Conservation (phyloP, 2,888 invertebrate genomes). For the Melieria crassipennis region DNA sequence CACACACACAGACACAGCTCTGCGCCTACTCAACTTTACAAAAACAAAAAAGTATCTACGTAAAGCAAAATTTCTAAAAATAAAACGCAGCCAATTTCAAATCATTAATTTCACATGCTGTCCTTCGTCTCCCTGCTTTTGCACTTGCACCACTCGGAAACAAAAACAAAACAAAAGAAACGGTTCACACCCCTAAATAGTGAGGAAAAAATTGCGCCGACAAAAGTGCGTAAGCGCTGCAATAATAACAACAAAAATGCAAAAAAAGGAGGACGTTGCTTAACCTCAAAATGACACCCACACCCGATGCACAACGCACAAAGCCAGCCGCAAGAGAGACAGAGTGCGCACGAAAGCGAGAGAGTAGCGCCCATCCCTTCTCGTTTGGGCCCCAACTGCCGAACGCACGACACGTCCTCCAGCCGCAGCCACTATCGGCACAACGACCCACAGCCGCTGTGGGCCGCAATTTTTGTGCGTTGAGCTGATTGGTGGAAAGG, state of each 20-base stretch:
- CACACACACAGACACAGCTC: too few relatives aligned
- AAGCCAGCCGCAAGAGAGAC: conserved; percentile 23
- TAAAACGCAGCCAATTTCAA: conserved; percentile 9
- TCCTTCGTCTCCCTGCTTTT: neutral
- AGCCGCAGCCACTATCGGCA: neutral
- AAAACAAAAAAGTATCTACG: too few relatives aligned
- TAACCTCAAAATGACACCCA: conserved; percentile 29
- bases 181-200: neutral
- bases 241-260: conserved; percentile 6
- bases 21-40: too few relatives aligned
- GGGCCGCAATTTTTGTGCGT: conserved; percentile 51
- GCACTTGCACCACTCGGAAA: neutral
- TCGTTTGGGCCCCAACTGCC: conserved; percentile 3
- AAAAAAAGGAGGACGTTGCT: conserved; percentile 16
- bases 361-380: neutral
- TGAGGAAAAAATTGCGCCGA: neutral
- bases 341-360: neutral
- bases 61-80: too few relatives aligned
- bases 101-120: conserved; percentile 25
- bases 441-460: conserved; percentile 18
- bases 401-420: conserved; percentile 43
- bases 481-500: conserved; percentile 59
- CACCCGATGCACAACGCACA: conserved; percentile 1
- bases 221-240: conserved; percentile 21
- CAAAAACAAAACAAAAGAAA: conserved; percentile 5